phyloP scores from a whole-genome alignment of 1,140 invertebrate genomes.

The Hyposmocoma kahamanoa region DNA sequence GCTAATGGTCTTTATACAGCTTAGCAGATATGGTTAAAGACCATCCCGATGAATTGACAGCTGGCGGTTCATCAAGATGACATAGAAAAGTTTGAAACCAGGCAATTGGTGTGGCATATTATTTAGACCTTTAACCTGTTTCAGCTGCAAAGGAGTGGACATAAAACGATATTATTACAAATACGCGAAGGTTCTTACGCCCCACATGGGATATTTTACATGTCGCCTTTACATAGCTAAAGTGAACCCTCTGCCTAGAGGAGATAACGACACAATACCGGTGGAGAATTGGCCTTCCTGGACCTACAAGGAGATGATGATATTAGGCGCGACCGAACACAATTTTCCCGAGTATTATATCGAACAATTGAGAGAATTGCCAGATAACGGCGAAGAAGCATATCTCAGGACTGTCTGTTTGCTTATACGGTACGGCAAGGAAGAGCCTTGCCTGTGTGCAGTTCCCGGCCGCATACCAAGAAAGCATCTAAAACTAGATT shows the following conservation, averaged over 20 bases:
- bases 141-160: constrained; percentile 47
- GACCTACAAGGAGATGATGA: constrained; percentile 45
- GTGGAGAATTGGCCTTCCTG: constrained; percentile 45
- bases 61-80: too few relatives aligned
- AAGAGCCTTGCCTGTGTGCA: constrained; percentile 34
- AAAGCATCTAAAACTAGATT: constrained; percentile 28
- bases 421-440: constrained; percentile 30
- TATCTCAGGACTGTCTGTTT: constrained; percentile 34
- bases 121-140: too few relatives aligned
- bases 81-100: too few relatives aligned
- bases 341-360: constrained; percentile 45
- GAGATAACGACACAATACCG: constrained; percentile 51
- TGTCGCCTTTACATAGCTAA: constrained; percentile 46
- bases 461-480: constrained; percentile 23
- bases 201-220: constrained; percentile 33
- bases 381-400: constrained; percentile 47
- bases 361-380: constrained; percentile 33
- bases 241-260: constrained; percentile 45
- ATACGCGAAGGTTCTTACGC: constrained; percentile 34
- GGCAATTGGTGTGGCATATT: too few relatives aligned
- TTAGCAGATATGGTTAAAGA: too few relatives aligned
- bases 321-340: constrained; percentile 48
- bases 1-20: too few relatives aligned
- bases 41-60: too few relatives aligned
- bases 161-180: constrained; percentile 41